Evolutionary conservation across 2,113 vertebrate species (phyloP).

Genomic region (Onychostruthus taczanowskii): DNA sequence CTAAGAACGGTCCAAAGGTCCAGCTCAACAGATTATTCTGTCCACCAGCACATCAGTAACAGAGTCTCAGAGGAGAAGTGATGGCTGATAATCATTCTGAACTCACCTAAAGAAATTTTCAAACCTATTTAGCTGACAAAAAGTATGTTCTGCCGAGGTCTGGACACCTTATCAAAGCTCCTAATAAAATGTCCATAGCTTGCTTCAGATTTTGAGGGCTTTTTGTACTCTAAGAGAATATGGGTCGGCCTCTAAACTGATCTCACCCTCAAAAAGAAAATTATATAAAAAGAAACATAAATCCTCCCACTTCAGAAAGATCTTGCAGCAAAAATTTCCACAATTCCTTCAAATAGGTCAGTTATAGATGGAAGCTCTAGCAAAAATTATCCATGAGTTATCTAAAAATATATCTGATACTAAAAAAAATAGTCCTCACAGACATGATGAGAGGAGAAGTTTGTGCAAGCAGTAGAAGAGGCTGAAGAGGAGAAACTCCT

Average conservation of each 20-base stretch:
- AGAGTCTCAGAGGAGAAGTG: neutral
- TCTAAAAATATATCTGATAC: neutral
- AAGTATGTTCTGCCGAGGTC: neutral
- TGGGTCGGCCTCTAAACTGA: neutral
- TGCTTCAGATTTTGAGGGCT: neutral
- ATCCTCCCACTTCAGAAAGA: neutral
- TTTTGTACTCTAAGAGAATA: neutral
- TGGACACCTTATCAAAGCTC: neutral
- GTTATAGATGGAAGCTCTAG: constrained; percentile 25
- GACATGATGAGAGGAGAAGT: neutral
- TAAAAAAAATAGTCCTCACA: neutral
- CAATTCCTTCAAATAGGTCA: constrained; percentile 30
- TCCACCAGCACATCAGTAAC: neutral
- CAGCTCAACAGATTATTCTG: neutral
- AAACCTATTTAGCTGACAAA: neutral
- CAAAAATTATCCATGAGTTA: constrained; percentile 6
- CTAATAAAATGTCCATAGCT: neutral
- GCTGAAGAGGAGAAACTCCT: neutral
- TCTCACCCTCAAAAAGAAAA: neutral
- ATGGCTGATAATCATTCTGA: neutral
- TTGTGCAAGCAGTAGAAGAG: neutral
- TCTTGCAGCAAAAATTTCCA: neutral
- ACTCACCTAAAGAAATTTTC: neutral
- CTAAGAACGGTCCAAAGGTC: neutral
- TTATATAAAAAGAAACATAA: neutral